Percentiles rank a stretch among this genome's conserved stretches.
These are phyloP conservation scores for Aldabrachelys gigantea DNA, from an alignment of 2,113 vertebrate genomes.

Conservation along the genomic window DNA sequence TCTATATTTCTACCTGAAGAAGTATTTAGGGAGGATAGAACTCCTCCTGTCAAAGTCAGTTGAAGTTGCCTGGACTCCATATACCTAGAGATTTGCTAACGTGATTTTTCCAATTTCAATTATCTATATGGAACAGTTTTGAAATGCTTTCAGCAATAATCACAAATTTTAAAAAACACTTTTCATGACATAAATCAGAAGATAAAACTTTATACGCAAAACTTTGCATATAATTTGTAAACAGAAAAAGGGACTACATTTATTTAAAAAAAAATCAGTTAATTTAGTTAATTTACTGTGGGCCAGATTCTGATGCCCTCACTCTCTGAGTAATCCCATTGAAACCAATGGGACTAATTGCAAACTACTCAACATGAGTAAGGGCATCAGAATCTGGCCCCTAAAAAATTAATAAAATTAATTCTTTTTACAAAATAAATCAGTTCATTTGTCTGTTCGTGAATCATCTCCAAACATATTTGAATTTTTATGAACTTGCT, in stretches of 20 bases:
- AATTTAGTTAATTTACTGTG: too few species aligned
- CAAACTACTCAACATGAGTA: slow-evolving; percentile 6
- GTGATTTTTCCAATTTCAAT: neutral
- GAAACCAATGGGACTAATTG: neutral
- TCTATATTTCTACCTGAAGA: neutral
- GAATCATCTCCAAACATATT: neutral
- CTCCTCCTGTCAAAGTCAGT: neutral
- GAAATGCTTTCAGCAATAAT: neutral
- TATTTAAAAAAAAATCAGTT: neutral
- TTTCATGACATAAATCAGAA: neutral
- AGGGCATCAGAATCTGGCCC: neutral
- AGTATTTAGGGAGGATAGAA: neutral
- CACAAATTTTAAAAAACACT: neutral
- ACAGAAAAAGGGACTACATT: neutral
- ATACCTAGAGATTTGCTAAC: neutral
- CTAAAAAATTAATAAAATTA: neutral
- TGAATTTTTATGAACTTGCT: neutral
- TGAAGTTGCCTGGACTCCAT: rapidly evolving
- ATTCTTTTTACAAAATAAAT: neutral
- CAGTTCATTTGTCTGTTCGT: neutral
- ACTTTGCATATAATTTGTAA: neutral
- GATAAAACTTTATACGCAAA: neutral
- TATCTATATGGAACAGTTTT: neutral
- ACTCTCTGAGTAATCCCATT: slow-evolving; percentile 19
- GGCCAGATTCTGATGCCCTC: too few species aligned